phyloP scores from a whole-genome alignment of 2,113 vertebrate genomes.

The Oreochromis spilurus region DNA sequence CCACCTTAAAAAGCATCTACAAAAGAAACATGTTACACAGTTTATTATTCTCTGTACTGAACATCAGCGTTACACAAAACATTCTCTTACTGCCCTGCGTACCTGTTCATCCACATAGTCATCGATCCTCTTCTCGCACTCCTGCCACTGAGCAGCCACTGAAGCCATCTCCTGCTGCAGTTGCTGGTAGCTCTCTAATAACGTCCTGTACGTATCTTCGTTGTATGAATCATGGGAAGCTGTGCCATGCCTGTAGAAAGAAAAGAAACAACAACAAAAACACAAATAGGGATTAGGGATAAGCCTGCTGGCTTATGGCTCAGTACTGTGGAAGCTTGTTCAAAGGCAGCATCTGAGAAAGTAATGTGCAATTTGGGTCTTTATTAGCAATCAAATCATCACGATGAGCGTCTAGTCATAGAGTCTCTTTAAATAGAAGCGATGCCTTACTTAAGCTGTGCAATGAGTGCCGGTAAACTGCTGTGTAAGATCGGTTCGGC shows the following conservation, averaged over 20 bases:
- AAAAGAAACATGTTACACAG: not conserved
- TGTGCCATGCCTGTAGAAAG: conserved; percentile 79
- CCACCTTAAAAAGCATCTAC: conserved; percentile 76
- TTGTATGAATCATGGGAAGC: conserved; percentile 85
- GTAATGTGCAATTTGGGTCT: not conserved
- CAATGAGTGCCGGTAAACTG: conserved; percentile 86
- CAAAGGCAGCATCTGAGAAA: not conserved
- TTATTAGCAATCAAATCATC: not conserved
- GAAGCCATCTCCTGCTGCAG: conserved; percentile 88
- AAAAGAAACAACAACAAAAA: not conserved
- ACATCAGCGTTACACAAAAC: not conserved
- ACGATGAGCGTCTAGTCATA: not conserved
- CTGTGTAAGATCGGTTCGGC: conserved; percentile 92
- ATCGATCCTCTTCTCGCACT: conserved; percentile 95
- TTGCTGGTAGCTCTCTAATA: conserved; percentile 87
- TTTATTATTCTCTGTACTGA: not conserved
- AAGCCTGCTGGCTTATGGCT: not conserved
- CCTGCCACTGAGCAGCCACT: conserved; percentile 89
- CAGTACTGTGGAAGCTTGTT: not conserved
- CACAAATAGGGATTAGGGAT: not conserved
- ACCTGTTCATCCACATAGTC: conserved; percentile 98
- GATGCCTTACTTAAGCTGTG: conserved; percentile 84
- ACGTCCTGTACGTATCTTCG: conserved; percentile 86
- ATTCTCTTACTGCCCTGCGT: not conserved
- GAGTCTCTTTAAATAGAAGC: not conserved